Percentiles rank a stretch among this genome's conserved stretches.
Evolutionary conservation across 53 echinoderm and acorn worm species (phyloP).

Genomic region (Astropecten irregularis): DNA sequence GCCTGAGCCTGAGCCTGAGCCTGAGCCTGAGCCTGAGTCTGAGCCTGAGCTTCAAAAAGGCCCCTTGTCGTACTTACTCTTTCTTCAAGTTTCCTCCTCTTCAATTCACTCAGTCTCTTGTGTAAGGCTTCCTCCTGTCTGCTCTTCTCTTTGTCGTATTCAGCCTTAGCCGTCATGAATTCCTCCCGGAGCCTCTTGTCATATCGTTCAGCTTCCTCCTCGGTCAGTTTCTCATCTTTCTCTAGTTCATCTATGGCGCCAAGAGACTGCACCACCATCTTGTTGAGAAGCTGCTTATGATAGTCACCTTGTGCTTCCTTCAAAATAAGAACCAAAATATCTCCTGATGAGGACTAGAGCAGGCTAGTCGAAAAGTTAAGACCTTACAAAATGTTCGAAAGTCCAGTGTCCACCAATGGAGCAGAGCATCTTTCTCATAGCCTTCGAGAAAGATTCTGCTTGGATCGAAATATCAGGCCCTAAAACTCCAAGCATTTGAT

Average conservation of each 20-base stretch:
- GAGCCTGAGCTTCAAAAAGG: too few species aligned
- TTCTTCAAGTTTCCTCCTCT: conserved; percentile 78
- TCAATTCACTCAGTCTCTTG: conserved; percentile 81
- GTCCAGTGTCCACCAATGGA: too few species aligned
- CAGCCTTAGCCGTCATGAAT: conserved; percentile 69
- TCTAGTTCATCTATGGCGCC: conserved; percentile 67
- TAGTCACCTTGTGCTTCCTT: conserved; percentile 84
- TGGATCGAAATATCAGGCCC: too few species aligned
- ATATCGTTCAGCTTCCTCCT: conserved; percentile 65
- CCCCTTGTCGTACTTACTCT: conserved; percentile 76
- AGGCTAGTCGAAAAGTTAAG: too few species aligned
- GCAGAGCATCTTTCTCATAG: too few species aligned
- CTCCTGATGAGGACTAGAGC: too few species aligned
- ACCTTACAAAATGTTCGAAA: too few species aligned
- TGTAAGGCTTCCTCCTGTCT: conserved; percentile 84
- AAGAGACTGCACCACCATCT: conserved; percentile 79
- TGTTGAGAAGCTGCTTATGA: conserved; percentile 81
- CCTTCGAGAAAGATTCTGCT: too few species aligned
- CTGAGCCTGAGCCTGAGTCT: too few species aligned
- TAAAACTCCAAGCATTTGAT: too few species aligned
- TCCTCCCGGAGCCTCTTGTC: conserved; percentile 68
- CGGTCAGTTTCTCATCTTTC: conserved; percentile 71
- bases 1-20: too few species aligned
- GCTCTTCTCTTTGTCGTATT: conserved; percentile 75
- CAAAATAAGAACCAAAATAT: too few species aligned